Conservation (phyloP, 2,797 vertebrate species). For the Eulemur albifrons region DNA sequence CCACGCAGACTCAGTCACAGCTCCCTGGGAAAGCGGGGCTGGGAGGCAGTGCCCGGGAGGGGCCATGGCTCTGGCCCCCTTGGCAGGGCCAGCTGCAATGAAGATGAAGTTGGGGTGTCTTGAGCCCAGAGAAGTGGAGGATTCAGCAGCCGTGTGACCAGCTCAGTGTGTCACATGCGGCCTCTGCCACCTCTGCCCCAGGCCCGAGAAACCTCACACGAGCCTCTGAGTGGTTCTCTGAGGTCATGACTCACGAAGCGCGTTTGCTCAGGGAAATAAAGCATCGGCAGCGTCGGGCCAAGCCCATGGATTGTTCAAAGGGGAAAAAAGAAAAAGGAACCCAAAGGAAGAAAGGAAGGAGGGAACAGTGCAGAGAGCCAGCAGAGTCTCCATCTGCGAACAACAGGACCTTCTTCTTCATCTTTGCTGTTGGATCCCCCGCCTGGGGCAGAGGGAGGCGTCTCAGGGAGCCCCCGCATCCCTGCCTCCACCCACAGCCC, state of each 20-base stretch:
- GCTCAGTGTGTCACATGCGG: background rate
- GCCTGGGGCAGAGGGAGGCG: rapidly evolving
- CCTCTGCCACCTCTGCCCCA: background rate
- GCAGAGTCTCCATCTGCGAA: background rate
- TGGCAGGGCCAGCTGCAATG: background rate
- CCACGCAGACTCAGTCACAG: background rate
- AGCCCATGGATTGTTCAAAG: background rate
- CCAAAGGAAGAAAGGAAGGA: background rate
- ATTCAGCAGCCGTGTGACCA: background rate
- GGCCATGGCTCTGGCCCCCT: no score
- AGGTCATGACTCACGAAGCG: background rate
- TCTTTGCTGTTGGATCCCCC: background rate
- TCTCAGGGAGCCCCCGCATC: background rate
- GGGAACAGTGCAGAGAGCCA: background rate
- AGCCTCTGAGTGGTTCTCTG: background rate
- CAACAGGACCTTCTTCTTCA: background rate
- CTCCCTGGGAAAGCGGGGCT: background rate
- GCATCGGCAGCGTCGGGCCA: background rate
- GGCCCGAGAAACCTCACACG: background rate
- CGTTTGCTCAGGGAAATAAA: background rate
- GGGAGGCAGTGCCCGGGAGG: background rate
- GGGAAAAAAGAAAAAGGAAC: background rate
- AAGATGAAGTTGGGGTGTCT: background rate
- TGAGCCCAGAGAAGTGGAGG: background rate
- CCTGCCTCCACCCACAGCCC: no score